phyloP scores from a whole-genome alignment of 1,140 invertebrate genomes.

The Acromyrmex heyeri region DNA sequence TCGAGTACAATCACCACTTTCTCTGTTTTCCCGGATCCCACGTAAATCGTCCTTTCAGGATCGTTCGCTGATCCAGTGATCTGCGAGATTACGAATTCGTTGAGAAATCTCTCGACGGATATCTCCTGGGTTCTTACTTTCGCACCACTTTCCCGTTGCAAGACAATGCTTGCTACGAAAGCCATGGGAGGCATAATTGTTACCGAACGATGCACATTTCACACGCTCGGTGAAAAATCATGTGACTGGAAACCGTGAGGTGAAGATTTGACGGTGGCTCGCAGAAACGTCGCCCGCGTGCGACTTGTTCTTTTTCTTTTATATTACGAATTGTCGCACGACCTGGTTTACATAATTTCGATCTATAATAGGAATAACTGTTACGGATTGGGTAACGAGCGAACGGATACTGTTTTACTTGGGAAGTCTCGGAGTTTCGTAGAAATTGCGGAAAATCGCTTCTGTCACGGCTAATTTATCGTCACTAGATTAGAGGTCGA shows the following conservation, averaged over 20 bases:
- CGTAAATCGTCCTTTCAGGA: slow-evolving; percentile 64
- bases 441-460: neutral
- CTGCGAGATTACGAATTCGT: slow-evolving; percentile 20
- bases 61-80: slow-evolving; percentile 59
- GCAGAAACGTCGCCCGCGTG: slow-evolving; percentile 12
- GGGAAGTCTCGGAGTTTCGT: neutral
- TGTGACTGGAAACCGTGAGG: slow-evolving; percentile 46
- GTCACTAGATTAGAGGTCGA: neutral
- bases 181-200: slow-evolving; percentile 79
- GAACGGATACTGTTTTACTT: neutral
- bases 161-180: slow-evolving; percentile 79
- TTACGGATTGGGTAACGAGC: slow-evolving; percentile 60
- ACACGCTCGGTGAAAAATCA: slow-evolving; percentile 76
- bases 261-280: slow-evolving; percentile 2
- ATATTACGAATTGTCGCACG: slow-evolving; percentile 76
- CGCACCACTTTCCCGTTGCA: slow-evolving; percentile 78
- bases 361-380: slow-evolving; percentile 67
- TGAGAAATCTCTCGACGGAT: slow-evolving; percentile 65
- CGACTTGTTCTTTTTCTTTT: slow-evolving; percentile 36
- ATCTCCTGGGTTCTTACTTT: slow-evolving; percentile 78
- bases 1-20: slow-evolving; percentile 40
- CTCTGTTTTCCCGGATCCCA: slow-evolving; percentile 27
- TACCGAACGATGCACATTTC: slow-evolving; percentile 77
- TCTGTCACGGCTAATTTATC: slow-evolving; percentile 4
- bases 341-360: slow-evolving; percentile 82